phyloP scores from a whole-genome alignment of 2,113 vertebrate species.

The Jaculus jaculus region DNA sequence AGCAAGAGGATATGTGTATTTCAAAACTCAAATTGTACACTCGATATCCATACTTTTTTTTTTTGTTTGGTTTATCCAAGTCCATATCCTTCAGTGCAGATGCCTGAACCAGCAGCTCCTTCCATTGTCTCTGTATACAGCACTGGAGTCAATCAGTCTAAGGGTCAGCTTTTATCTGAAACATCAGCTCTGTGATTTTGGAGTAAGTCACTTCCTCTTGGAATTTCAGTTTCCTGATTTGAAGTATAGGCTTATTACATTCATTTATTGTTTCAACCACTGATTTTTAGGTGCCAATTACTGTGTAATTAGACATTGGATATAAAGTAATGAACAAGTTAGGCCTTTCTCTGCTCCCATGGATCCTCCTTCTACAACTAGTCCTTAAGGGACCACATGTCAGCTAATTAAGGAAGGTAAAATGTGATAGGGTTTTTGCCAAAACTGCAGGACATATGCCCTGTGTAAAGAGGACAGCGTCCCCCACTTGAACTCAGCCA shows the following conservation, averaged over 20 bases:
- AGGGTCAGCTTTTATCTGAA: not conserved
- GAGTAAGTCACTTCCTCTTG: not conserved
- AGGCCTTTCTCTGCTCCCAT: not conserved
- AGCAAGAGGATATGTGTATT: not conserved
- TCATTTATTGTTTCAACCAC: not conserved
- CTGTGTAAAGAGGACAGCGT: not conserved
- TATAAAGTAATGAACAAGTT: too few relatives aligned
- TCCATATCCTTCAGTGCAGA: not conserved
- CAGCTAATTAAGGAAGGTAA: not conserved
- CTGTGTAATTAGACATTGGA: not conserved
- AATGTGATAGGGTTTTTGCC: too few relatives aligned
- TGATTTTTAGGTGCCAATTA: not conserved
- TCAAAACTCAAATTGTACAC: not conserved
- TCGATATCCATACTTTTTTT: not conserved
- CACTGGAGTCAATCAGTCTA: too few relatives aligned
- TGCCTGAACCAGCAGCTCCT: not conserved
- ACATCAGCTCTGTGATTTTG: not conserved
- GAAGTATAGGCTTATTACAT: not conserved
- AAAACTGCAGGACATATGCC: not conserved
- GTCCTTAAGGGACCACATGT: fast-evolving
- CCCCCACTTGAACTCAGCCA: not conserved
- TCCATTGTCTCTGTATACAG: not conserved
- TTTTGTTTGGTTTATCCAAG: slow-evolving; percentile 1
- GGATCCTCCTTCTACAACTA: not conserved
- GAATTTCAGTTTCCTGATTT: slow-evolving; percentile 14